Evolutionary conservation across 1,140 invertebrate genomes (phyloP).

Genomic region (Anthonomus grandis): DNA sequence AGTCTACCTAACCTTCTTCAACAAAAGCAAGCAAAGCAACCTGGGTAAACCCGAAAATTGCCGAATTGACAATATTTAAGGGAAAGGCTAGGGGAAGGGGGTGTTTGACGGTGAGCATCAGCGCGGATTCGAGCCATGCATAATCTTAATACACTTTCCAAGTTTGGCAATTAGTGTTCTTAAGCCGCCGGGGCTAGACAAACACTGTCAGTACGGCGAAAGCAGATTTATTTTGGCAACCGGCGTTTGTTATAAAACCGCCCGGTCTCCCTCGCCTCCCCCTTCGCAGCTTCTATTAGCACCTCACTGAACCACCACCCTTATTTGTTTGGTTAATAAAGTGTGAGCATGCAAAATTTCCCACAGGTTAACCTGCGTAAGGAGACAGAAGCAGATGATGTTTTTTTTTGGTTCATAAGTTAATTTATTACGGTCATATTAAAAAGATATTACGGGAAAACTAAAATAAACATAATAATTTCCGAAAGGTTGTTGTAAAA

Average conservation of each 20-base stretch:
- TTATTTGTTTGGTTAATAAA: conserved; percentile 11
- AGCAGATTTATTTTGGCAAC: conserved; percentile 40
- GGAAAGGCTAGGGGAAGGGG: too few relatives aligned
- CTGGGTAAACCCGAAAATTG: conserved; percentile 37
- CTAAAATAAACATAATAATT: too few relatives aligned
- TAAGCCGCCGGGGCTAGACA: conserved; percentile 43
- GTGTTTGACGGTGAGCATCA: conserved; percentile 32
- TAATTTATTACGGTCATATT: too few relatives aligned
- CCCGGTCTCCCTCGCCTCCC: neutral
- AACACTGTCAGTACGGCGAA: conserved; percentile 34
- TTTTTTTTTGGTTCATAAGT: too few relatives aligned
- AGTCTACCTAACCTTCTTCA: too few relatives aligned
- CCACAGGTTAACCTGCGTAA: too few relatives aligned
- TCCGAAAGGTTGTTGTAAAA: too few relatives aligned
- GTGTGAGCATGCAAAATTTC: conserved; percentile 6
- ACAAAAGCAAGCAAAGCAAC: too few relatives aligned
- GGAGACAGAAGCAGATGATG: too few relatives aligned
- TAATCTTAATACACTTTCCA: conserved; percentile 47
- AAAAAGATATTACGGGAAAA: too few relatives aligned
- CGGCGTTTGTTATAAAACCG: conserved; percentile 17
- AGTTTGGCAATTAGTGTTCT: conserved; percentile 47
- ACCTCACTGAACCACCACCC: neutral
- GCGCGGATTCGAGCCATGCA: conserved; percentile 19
- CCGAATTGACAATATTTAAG: conserved; percentile 45
- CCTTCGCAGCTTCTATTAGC: conserved; percentile 11